Conservation (phyloP, 2,113 vertebrate species). For the Camelus bactrianus region DNA sequence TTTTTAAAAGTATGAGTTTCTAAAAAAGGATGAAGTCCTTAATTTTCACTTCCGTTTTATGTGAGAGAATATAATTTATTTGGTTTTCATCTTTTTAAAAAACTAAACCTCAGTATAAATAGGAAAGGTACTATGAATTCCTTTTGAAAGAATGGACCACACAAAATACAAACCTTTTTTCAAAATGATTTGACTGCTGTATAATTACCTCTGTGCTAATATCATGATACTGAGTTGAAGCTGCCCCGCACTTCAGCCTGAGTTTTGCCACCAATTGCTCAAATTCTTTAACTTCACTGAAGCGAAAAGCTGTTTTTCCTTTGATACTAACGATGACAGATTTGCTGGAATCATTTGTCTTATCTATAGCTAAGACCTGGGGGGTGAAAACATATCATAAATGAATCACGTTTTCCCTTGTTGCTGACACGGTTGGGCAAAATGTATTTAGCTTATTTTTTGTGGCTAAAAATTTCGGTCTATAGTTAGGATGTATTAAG, state of each 20-base stretch:
- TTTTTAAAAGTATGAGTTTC: slow-evolving; percentile 37
- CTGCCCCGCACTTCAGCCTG: slow-evolving; percentile 88
- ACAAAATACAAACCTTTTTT: slow-evolving; percentile 5
- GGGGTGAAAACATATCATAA: slow-evolving; percentile 43
- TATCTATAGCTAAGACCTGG: slow-evolving; percentile 93
- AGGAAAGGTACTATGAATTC: slow-evolving; percentile 19
- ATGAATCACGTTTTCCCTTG: slow-evolving; percentile 11
- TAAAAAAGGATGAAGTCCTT: slow-evolving; percentile 22
- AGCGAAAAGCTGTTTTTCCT: slow-evolving; percentile 95
- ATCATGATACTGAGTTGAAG: slow-evolving; percentile 89
- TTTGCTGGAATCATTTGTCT: slow-evolving; percentile 89
- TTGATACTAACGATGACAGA: slow-evolving; percentile 93
- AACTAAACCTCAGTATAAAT: neutral
- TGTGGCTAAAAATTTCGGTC: slow-evolving; percentile 24
- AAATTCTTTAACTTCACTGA: slow-evolving; percentile 94
- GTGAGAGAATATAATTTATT: slow-evolving; percentile 48
- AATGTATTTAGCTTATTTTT: slow-evolving; percentile 34
- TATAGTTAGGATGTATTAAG: neutral
- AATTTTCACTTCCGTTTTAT: slow-evolving; percentile 45
- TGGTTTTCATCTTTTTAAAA: slow-evolving; percentile 4
- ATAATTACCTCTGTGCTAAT: slow-evolving; percentile 90
- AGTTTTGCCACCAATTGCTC: slow-evolving; percentile 92
- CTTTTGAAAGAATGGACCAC: slow-evolving; percentile 27
- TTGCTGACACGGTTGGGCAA: slow-evolving; percentile 5
- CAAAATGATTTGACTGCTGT: slow-evolving; percentile 43